These are phyloP conservation scores for Odocoileus virginianus DNA, from an alignment of 2,113 vertebrate genomes.

Conservation along the genomic window DNA sequence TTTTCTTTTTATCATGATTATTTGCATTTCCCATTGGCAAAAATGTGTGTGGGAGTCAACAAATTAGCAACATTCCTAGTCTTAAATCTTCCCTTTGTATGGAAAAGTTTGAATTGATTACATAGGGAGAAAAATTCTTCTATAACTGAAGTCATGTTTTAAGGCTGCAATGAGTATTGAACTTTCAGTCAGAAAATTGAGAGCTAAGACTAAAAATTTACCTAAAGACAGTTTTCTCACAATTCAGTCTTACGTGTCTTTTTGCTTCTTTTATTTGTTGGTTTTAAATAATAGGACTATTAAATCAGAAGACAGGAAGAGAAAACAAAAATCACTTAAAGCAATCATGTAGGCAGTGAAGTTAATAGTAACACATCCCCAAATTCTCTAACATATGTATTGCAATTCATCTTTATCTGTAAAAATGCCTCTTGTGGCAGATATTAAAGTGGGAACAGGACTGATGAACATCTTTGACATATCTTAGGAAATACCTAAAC, in stretches of 20 bases:
- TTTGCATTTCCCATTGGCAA: not conserved
- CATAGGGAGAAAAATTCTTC: not conserved
- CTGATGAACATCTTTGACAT: not conserved
- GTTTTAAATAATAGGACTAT: not conserved
- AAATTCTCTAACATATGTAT: not conserved
- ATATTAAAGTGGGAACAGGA: not conserved
- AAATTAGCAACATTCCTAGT: not conserved
- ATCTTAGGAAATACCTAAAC: not conserved
- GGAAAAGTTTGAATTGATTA: not conserved
- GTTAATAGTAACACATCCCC: not conserved
- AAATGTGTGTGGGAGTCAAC: conserved; percentile 15
- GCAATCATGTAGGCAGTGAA: not conserved
- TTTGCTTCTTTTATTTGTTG: not conserved
- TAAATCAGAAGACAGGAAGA: not conserved
- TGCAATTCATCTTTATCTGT: not conserved
- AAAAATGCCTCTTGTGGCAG: not conserved
- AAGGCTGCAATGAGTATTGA: not conserved
- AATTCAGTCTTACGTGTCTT: not conserved
- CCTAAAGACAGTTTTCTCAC: conserved; percentile 18
- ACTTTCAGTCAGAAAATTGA: not conserved
- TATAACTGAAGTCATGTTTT: not conserved
- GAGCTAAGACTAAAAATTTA: not conserved
- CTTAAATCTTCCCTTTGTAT: conserved; percentile 20
- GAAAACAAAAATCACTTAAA: not conserved
- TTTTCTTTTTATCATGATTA: conserved; percentile 24